Evolutionary conservation across 2,113 vertebrate species (phyloP).

Genomic region (Chloropsis hardwickii): DNA sequence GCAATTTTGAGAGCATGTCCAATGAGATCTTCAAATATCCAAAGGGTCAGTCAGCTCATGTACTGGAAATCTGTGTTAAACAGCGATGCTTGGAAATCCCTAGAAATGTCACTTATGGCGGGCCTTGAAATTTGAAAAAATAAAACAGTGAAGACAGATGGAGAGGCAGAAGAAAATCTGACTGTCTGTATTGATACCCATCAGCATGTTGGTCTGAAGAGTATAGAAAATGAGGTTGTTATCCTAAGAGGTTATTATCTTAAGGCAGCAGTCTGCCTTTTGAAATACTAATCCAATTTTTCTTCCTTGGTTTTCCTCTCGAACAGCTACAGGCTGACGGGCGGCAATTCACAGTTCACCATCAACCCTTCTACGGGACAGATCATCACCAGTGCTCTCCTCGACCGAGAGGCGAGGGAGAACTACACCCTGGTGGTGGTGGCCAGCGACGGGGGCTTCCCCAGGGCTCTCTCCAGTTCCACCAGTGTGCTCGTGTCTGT

Average conservation of each 20-base stretch:
- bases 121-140: background rate
- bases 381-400: slow-evolving; percentile 91
- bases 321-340: slow-evolving; percentile 86
- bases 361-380: slow-evolving; percentile 96
- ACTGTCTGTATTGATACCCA: background rate
- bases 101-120: background rate
- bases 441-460: slow-evolving; percentile 84
- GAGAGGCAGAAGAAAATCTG: background rate
- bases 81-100: background rate
- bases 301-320: background rate
- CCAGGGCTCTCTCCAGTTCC: slow-evolving; percentile 85
- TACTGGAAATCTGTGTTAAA: background rate
- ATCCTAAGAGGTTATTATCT: background rate
- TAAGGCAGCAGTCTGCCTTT: background rate
- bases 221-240: background rate
- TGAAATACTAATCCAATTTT: background rate
- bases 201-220: background rate
- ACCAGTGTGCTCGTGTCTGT: slow-evolving; percentile 86
- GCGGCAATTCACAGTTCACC: slow-evolving; percentile 91
- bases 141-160: background rate
- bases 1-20: background rate
- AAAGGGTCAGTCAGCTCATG: background rate
- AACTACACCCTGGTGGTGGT: slow-evolving; percentile 92
- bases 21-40: background rate
- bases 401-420: slow-evolving; percentile 85